Evolutionary conservation across 92 coral and sea anemone species (phyloP).

Genomic region (Porites rus): DNA sequence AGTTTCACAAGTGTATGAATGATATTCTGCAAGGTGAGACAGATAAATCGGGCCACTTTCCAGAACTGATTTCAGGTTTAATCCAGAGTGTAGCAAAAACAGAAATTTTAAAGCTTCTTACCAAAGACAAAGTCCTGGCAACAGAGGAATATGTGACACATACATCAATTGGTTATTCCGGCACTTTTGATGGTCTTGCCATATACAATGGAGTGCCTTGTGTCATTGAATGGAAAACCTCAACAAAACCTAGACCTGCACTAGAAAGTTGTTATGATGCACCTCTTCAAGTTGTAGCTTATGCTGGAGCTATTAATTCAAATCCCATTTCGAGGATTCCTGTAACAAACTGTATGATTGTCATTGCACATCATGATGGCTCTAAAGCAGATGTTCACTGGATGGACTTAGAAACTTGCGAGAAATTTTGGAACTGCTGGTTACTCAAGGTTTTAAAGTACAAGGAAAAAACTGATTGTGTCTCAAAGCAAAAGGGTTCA

Average conservation of each 20-base stretch:
- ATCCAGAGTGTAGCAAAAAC: constrained; percentile 49
- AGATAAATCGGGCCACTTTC: not conserved
- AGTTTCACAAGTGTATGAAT: constrained; percentile 84
- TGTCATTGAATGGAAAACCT: constrained; percentile 98
- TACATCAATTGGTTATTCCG: constrained; percentile 81
- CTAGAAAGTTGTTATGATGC: constrained; percentile 85
- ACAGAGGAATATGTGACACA: constrained; percentile 84
- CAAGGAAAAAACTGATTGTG: constrained; percentile 47
- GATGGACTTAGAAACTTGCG: constrained; percentile 84
- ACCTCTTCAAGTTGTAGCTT: constrained; percentile 94
- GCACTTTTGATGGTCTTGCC: constrained; percentile 85
- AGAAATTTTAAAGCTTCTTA: constrained; percentile 41
- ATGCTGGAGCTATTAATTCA: constrained; percentile 96
- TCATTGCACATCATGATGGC: constrained; percentile 91
- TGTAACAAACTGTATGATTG: constrained; percentile 72
- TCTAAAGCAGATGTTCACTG: constrained; percentile 91
- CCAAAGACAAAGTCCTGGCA: constrained; percentile 61
- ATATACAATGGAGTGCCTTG: constrained; percentile 86
- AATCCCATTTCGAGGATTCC: constrained; percentile 71
- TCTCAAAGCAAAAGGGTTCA: not conserved
- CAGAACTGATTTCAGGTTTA: constrained; percentile 52
- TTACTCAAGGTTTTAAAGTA: constrained; percentile 73
- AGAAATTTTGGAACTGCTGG: constrained; percentile 89
- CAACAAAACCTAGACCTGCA: constrained; percentile 71
- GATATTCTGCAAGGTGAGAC: constrained; percentile 54